Evolutionary conservation across 1,140 invertebrate genomes (phyloP).

Genomic region (Hypothenemus hampei): DNA sequence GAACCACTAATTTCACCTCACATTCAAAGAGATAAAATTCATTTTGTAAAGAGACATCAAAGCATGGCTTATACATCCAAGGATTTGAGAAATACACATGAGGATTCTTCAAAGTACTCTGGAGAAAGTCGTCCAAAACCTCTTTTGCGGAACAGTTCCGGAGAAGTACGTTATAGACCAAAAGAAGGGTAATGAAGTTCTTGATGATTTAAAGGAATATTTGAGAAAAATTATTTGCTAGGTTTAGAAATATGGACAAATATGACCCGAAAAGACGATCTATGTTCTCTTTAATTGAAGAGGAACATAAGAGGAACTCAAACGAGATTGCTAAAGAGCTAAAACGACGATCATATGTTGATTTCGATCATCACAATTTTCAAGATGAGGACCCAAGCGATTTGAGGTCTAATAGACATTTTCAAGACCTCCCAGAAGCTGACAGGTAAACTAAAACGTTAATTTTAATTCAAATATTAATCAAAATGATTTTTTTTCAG

Average conservation of each 20-base stretch:
- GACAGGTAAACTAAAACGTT: conserved; percentile 25
- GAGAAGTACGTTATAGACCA: conserved; percentile 38
- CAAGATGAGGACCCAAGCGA: conserved; percentile 27
- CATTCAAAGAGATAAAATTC: conserved; percentile 31
- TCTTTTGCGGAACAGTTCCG: conserved; percentile 34
- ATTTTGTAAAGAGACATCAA: conserved; percentile 38
- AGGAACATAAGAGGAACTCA: conserved; percentile 45
- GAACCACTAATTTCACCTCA: conserved; percentile 37
- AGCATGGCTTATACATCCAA: conserved; percentile 32
- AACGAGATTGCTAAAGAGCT: conserved; percentile 48
- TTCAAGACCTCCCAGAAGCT: conserved; percentile 34
- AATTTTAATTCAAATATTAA: neutral
- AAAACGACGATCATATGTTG: conserved; percentile 46
- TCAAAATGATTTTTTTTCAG: neutral
- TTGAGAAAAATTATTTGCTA: conserved; percentile 11
- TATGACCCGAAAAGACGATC: conserved; percentile 44
- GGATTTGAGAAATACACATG: conserved; percentile 23
- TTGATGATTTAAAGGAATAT: neutral
- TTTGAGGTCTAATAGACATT: conserved; percentile 23
- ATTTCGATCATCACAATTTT: conserved; percentile 23
- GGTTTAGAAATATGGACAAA: conserved; percentile 44
- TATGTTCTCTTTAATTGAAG: conserved; percentile 46
- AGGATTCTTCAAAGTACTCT: conserved; percentile 7
- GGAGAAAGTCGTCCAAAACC: conserved; percentile 34
- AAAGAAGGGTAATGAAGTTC: conserved; percentile 9